Conservation (phyloP, 2,888 invertebrate species). For the Euplexia lucipara region DNA sequence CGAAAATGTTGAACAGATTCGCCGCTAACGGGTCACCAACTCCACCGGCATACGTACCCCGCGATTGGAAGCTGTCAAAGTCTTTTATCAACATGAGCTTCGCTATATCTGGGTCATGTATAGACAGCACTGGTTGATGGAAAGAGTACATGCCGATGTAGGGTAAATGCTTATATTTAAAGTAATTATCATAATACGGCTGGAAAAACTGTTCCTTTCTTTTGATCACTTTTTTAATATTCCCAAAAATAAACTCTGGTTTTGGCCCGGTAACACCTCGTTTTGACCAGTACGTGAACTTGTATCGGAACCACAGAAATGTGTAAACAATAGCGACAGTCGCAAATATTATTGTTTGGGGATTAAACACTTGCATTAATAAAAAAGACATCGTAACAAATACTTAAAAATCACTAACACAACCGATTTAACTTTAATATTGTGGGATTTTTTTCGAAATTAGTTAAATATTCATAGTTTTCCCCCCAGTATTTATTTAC, state of each 20-base stretch:
- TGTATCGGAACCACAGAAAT: slow-evolving; percentile 82
- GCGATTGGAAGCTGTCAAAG: slow-evolving; percentile 92
- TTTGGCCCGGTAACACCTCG: slow-evolving; percentile 89
- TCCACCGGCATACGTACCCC: slow-evolving; percentile 92
- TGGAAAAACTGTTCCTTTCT: slow-evolving; percentile 91
- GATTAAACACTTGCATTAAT: slow-evolving; percentile 60
- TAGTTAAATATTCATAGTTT: slow-evolving; percentile 9
- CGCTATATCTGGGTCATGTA: slow-evolving; percentile 92
- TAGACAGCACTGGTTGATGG: slow-evolving; percentile 91
- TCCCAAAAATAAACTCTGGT: slow-evolving; percentile 92
- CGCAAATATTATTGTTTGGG: slow-evolving; percentile 68
- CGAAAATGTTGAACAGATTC: slow-evolving; percentile 91
- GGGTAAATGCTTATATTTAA: slow-evolving; percentile 86
- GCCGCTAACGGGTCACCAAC: slow-evolving; percentile 91
- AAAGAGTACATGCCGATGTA: slow-evolving; percentile 92
- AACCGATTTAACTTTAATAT: neutral
- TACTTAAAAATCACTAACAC: slow-evolving; percentile 26
- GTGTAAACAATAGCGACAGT: slow-evolving; percentile 68
- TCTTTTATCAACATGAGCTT: slow-evolving; percentile 92
- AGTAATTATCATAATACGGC: slow-evolving; percentile 91
- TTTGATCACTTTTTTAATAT: slow-evolving; percentile 89
- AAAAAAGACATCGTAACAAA: slow-evolving; percentile 59
- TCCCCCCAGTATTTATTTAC: slow-evolving; percentile 12
- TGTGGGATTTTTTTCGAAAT: neutral
- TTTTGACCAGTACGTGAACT: slow-evolving; percentile 91